Conservation (phyloP, 2,797 vertebrate genomes). For the Myoxocephalus aenaeus region DNA sequence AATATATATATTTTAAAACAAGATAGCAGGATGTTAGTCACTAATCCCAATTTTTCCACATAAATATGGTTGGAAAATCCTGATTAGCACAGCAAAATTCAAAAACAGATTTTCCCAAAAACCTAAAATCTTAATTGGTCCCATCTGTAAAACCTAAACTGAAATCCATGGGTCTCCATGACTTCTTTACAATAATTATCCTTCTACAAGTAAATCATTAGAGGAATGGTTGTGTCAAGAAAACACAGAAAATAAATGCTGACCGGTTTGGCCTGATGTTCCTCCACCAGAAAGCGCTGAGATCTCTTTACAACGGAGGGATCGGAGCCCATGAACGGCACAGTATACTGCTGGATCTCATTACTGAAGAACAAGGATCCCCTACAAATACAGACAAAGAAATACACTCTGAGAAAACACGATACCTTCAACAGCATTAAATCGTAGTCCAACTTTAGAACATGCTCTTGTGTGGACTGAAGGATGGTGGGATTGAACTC, state of each 20-base stretch:
- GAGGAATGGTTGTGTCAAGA: neutral
- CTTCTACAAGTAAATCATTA: neutral
- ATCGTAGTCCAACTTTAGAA: neutral
- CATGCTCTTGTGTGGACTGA: too few relatives aligned
- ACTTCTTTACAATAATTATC: neutral
- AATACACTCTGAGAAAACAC: neutral
- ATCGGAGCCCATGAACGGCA: slow-evolving; percentile 94
- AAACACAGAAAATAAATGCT: slow-evolving; percentile 59
- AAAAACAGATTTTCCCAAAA: neutral
- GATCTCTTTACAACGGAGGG: slow-evolving; percentile 92
- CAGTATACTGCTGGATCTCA: slow-evolving; percentile 88
- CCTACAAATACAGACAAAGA: slow-evolving; percentile 70
- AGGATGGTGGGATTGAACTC: neutral
- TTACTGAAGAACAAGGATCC: slow-evolving; percentile 87
- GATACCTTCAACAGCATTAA: neutral
- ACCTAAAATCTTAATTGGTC: neutral
- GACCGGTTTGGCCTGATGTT: slow-evolving; percentile 88
- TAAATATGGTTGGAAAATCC: neutral
- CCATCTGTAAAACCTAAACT: neutral
- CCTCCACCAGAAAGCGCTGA: slow-evolving; percentile 89
- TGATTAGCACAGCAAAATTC: neutral
- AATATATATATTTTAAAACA: neutral
- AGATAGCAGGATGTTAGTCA: neutral
- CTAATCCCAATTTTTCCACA: neutral
- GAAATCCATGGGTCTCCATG: neutral